These are phyloP conservation scores for Heliothis virescens DNA, from an alignment of 1,140 invertebrate genomes.

Conservation along the genomic window DNA sequence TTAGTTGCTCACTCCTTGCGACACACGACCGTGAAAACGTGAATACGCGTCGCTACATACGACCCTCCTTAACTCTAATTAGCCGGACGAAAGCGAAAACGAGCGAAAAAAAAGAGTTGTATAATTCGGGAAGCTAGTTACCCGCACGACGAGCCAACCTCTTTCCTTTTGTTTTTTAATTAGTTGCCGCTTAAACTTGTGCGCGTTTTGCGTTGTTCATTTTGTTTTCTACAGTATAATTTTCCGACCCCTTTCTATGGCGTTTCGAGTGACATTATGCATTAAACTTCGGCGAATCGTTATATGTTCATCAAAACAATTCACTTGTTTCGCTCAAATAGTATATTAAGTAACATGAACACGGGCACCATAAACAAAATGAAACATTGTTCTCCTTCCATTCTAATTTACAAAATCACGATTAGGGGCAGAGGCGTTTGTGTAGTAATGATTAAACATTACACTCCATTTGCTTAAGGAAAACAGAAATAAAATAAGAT, in stretches of 20 bases:
- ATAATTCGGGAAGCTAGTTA: constrained; percentile 78
- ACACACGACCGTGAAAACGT: constrained; percentile 56
- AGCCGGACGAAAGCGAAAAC: constrained; percentile 80
- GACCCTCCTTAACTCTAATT: constrained; percentile 80
- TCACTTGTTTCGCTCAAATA: not conserved
- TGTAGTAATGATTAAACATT: constrained; percentile 49
- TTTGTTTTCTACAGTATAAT: constrained; percentile 64
- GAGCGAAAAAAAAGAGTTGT: constrained; percentile 77
- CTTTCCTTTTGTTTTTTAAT: constrained; percentile 82
- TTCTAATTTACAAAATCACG: constrained; percentile 24
- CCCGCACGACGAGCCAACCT: constrained; percentile 69
- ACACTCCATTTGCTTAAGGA: constrained; percentile 62
- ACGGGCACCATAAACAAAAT: constrained; percentile 1
- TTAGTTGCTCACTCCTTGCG: not conserved
- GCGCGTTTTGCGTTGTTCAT: constrained; percentile 71
- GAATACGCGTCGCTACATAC: constrained; percentile 67
- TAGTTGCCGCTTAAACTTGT: constrained; percentile 82
- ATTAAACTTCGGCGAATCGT: constrained; percentile 52
- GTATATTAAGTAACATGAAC: not conserved
- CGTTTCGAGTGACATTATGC: constrained; percentile 67
- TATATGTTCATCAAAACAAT: constrained; percentile 3
- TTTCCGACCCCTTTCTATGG: constrained; percentile 68
- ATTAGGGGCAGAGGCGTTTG: constrained; percentile 17
- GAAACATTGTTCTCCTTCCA: not conserved
- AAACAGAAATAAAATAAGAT: constrained; percentile 67